phyloP scores from a whole-genome alignment of 2,797 vertebrate genomes.

The Rhabdomys pumilio region DNA sequence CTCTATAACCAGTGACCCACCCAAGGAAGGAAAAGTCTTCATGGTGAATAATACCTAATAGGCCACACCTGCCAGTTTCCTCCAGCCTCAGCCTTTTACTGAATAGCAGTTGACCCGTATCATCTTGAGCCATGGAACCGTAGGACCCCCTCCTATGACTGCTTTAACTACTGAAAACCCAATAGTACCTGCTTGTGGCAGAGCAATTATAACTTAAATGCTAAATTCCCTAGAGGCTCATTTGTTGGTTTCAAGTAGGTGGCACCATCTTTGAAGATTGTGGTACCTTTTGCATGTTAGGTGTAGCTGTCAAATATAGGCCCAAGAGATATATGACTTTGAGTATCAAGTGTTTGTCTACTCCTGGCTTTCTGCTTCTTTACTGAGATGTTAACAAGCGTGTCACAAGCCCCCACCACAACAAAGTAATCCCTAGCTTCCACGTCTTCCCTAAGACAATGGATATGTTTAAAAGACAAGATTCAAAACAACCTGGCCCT shows the following conservation, averaged over 20 bases:
- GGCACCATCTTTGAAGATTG: background rate
- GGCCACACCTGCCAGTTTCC: background rate
- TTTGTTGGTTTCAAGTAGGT: background rate
- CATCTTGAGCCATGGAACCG: background rate
- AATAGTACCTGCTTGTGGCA: background rate
- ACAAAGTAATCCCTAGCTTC: background rate
- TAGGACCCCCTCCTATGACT: background rate
- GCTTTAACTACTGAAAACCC: background rate
- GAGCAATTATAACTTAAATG: background rate
- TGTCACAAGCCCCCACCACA: background rate
- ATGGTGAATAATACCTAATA: background rate
- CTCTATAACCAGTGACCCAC: background rate
- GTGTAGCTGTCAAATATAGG: background rate
- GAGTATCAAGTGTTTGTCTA: background rate
- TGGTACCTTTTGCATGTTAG: background rate
- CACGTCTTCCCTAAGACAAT: background rate
- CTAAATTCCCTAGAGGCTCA: background rate
- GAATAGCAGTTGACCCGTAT: background rate
- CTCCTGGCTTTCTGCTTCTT: background rate
- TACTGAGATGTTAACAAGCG: background rate
- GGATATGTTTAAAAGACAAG: background rate
- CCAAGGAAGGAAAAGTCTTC: background rate
- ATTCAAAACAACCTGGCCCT: background rate
- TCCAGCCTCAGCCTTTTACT: background rate
- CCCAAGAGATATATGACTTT: background rate